phyloP scores from a whole-genome alignment of 2,113 vertebrate genomes.

The Octodon degus region DNA sequence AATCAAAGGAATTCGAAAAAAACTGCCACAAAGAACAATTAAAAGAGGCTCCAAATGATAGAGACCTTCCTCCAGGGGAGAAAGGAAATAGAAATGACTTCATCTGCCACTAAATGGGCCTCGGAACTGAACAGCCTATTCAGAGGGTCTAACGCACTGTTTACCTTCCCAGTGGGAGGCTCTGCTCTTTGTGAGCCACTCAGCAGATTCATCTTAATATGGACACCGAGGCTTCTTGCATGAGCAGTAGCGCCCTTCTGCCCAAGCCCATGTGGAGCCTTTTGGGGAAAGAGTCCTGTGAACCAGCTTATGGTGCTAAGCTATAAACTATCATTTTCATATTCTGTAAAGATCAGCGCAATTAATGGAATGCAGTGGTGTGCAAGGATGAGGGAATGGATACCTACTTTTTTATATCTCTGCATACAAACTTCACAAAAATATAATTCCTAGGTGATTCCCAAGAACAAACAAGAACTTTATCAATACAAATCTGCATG shows the following conservation, averaged over 20 bases:
- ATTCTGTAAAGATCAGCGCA: not conserved
- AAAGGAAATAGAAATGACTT: not conserved
- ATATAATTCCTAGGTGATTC: not conserved
- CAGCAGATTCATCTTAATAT: not conserved
- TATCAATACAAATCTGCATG: not conserved
- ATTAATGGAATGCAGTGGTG: not conserved
- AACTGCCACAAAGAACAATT: not conserved
- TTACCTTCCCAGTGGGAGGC: not conserved
- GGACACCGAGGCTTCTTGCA: not conserved
- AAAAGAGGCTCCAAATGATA: not conserved
- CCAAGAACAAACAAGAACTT: not conserved
- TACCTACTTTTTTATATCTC: no score
- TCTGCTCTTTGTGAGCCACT: not conserved
- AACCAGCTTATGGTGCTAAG: not conserved
- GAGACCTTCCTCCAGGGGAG: not conserved
- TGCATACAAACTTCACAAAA: not conserved
- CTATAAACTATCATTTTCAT: not conserved
- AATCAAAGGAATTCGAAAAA: constrained; percentile 17
- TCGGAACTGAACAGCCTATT: not conserved
- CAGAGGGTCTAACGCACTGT: not conserved
- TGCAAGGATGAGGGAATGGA: not conserved
- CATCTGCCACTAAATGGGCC: not conserved
- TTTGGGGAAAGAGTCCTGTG: not conserved
- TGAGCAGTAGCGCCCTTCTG: not conserved
- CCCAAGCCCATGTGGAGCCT: not conserved